phyloP scores from a whole-genome alignment of 2,113 vertebrate genomes.

The Nematolebias whitei region DNA sequence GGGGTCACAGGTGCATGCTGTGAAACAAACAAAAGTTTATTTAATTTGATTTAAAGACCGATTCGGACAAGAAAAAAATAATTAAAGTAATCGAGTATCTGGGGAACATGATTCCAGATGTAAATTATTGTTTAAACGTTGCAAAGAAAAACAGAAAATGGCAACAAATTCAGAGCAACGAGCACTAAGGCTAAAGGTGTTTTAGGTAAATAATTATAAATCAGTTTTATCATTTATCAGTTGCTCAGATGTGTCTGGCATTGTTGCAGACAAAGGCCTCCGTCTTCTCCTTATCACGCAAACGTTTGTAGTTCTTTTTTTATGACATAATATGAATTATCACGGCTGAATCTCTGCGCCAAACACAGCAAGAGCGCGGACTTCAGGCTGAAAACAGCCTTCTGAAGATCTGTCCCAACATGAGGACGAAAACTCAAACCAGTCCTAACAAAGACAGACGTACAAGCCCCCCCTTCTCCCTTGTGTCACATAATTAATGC shows the following conservation, averaged over 20 bases:
- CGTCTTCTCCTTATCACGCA: conserved; percentile 58
- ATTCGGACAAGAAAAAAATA: no score
- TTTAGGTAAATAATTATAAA: conserved; percentile 3
- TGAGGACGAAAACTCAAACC: background rate
- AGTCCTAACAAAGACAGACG: background rate
- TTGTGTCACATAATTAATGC: conserved; percentile 42
- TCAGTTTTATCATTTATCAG: conserved; percentile 27
- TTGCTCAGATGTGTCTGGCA: conserved; percentile 32
- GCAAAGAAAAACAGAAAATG: background rate
- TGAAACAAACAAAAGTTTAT: background rate
- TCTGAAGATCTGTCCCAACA: conserved; percentile 8
- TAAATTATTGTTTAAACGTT: background rate
- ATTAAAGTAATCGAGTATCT: background rate
- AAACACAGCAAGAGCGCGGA: background rate
- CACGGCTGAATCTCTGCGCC: background rate
- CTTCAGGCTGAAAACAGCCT: background rate
- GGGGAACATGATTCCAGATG: background rate
- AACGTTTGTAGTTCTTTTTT: conserved; percentile 11
- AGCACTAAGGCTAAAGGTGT: conserved; percentile 34
- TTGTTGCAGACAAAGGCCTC: conserved; percentile 59
- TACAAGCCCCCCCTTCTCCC: conserved; percentile 4
- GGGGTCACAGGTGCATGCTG: conserved; percentile 91
- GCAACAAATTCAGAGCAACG: background rate
- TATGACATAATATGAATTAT: background rate
- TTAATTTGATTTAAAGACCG: background rate